phyloP scores from a whole-genome alignment of 1,140 invertebrate genomes.

The Cyclina sinensis region DNA sequence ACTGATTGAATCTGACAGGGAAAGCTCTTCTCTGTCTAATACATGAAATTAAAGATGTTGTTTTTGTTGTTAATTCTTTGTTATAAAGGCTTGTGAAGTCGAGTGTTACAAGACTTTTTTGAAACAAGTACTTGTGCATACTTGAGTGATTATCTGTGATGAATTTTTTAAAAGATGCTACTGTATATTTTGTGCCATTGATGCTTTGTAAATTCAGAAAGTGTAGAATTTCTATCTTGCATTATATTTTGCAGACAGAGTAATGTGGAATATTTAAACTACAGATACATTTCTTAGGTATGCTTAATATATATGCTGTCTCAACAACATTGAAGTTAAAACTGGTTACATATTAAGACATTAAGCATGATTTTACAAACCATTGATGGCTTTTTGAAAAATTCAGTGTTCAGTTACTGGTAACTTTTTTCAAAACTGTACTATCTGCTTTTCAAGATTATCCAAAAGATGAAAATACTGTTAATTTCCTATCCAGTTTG shows the following conservation, averaged over 20 bases:
- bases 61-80: conserved; percentile 36
- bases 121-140: conserved; percentile 8
- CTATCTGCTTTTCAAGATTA: no score
- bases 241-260: not conserved
- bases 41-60: conserved; percentile 49
- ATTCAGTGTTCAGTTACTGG: no score
- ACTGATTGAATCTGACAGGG: conserved; percentile 64
- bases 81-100: conserved; percentile 30
- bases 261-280: not conserved
- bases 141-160: conserved; percentile 49
- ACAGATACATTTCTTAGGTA: not conserved
- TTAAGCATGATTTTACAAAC: no score
- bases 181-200: conserved; percentile 51
- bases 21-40: conserved; percentile 55
- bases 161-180: conserved; percentile 6
- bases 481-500: no score
- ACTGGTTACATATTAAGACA: not conserved
- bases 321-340: not conserved
- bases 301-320: conserved; percentile 7
- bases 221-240: not conserved
- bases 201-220: not conserved
- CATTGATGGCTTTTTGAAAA: no score
- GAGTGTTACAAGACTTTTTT: conserved; percentile 33
- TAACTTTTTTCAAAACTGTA: no score
- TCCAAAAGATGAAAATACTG: no score